Base-by-base conservation (phyloP, 1,140 invertebrate species). In the Brachionus paranguensis region DNA sequence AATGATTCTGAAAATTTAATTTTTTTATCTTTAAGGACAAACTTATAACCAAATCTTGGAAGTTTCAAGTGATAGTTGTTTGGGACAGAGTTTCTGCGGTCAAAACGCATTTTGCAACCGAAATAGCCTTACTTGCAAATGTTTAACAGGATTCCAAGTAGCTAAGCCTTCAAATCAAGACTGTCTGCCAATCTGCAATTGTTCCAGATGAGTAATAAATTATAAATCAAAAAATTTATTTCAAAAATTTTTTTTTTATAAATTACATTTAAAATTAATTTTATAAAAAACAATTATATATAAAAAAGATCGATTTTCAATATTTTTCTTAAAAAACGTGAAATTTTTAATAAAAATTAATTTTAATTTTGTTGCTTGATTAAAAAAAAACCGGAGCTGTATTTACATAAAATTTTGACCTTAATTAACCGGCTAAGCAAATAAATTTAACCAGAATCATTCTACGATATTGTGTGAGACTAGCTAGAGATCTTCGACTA, bases 1-100 rank as follows among this genome's bases (percentile, higher is more conserved):
- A 29, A 37, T 37, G 33, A 7, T 37, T 37, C 6, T 37, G 33
- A 60, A 24, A 20, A 20, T 45, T 43, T 8, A 74, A 45, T 74
- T 17, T 43, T 72, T 72, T 41, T 27, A 17, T 20, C 24, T 12
- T 37, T 37, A 29, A 81, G 78, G 65, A 64, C 50, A 24, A 37
- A 41, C 17, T 11, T 20, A 37, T 43, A 64, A 60, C 11, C 53
- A 64, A 41, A 81, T 81, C 33, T n/a, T 47, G 20, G 41, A 60
- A 17, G 27, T 37, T 43, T 64, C 53, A 64, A 64, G 27, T 17
- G 78, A 81, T 10, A 81, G 53, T 41, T 81, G 78, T 47, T 47
- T 81, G 17, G 78, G 78, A 14, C 33, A 37, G 10, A 81, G 17
- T 37, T 81, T 41, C 20, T 81, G 78, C 41, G 78, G 78, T 24